Conservation (phyloP, 2,888 invertebrate species). For the Cheilosia vernalis region DNA sequence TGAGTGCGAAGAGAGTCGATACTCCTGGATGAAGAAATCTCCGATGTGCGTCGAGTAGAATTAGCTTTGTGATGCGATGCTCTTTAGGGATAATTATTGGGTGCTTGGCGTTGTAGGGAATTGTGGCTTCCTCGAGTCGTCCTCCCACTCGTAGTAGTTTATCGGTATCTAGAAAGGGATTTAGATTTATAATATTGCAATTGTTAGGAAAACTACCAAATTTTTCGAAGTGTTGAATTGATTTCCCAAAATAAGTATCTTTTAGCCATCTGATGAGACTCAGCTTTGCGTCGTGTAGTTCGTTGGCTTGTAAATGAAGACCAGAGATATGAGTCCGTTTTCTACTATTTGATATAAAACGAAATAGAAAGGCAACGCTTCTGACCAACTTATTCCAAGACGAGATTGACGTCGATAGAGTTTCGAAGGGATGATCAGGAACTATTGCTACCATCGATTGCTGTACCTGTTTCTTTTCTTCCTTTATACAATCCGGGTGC, state of each 20-base stretch:
- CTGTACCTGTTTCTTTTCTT: conserved; percentile 2
- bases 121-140: too few species aligned
- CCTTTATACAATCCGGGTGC: neutral
- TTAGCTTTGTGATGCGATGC: conserved; percentile 1
- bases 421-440: too few species aligned
- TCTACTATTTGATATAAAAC: neutral
- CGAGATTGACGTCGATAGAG: too few species aligned
- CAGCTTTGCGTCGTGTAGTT: neutral
- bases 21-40: neutral
- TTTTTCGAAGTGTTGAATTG: neutral
- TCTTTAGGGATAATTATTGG: neutral
- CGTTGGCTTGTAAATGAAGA: too few species aligned
- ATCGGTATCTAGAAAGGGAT: neutral
- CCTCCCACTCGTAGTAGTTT: neutral
- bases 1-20: neutral
- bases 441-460: neutral
- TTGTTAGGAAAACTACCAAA: too few species aligned
- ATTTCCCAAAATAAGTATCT: neutral
- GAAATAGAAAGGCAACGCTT: neutral
- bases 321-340: neutral
- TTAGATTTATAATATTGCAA: too few species aligned
- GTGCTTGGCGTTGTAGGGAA: too few species aligned
- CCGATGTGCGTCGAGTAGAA: neutral
- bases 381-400: neutral
- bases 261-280: conserved; percentile 10